Evolutionary conservation across 2,888 invertebrate species (phyloP), one percentile per base, ranked within the genome.

Genomic region (Zootermopsis nevadensis): DNA sequence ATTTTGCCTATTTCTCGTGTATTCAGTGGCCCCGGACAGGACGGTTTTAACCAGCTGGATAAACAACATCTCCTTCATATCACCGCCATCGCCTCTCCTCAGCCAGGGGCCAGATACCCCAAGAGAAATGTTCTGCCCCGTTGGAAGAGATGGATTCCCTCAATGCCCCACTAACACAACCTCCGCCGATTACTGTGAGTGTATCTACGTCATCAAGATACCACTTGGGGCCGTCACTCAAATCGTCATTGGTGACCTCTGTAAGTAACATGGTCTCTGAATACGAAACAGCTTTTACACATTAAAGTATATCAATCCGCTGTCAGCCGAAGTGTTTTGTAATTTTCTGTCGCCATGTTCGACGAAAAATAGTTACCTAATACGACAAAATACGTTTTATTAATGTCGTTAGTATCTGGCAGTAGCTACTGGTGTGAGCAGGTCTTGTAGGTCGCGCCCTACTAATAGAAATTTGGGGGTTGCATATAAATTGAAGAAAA

Each of bases 61-160:
- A 60, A 86, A 86, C 80, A 85, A 85, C 30, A 82, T 85, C 10
- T 82, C 84, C 27, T 84, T 84, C 77, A 60, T 83, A 27, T 55
- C 84, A 30, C 83, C 85, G 0, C 83, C 85, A 19, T 85, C 85
- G n/a, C 86, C 86, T 6, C 80, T 85, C 7, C 83, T 86, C 1
- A 82, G 85, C 22, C 86, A 86, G 81, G 33, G 42, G 31, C 30
- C 48, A 3, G 85, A 85, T 72, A 77, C 85, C 27, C 83, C 84
- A 22, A 80, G 76, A n/a, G 82, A 83, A 35, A 60, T 66, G 19
- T 81, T 83, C 76, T 85, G 85, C 38, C 72, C 72, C 27, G 15
- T 33, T 4, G 53, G 27, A 30, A 10, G n/a, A 15, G 22, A 33
- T 33, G 74, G 55, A 4, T 35, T 55, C 24, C 74, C 72, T 35